Evolutionary conservation across 1,140 invertebrate genomes (phyloP).

Genomic region (Drosophila miranda): DNA sequence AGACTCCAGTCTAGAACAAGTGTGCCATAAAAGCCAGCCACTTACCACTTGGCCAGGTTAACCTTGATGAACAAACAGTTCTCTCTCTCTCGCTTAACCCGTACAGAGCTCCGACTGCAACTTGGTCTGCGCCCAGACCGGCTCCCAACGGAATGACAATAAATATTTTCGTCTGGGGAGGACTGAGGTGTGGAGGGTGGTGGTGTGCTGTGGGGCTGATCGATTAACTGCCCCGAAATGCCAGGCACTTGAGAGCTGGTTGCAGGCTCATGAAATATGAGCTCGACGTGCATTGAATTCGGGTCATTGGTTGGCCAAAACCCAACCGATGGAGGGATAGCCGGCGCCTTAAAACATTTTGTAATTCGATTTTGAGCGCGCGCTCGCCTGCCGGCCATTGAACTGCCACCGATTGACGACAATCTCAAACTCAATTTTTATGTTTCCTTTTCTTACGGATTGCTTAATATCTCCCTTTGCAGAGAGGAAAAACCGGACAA

Average conservation of each 20-base stretch:
- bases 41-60: conserved; percentile 54
- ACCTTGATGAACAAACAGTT: conserved; percentile 63
- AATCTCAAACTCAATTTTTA: conserved; percentile 27
- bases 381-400: conserved; percentile 57
- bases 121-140: conserved; percentile 2
- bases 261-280: conserved; percentile 56
- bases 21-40: conserved; percentile 57
- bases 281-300: conserved; percentile 73
- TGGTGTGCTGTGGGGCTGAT: conserved; percentile 25
- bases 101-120: too few species aligned
- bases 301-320: conserved; percentile 60
- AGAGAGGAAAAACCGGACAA: conserved; percentile 18
- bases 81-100: conserved; percentile 17
- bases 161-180: conserved; percentile 36
- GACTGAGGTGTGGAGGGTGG: background rate
- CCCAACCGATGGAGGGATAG: background rate
- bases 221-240: conserved; percentile 63
- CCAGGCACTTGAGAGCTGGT: conserved; percentile 31
- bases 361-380: conserved; percentile 67
- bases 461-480: conserved; percentile 48
- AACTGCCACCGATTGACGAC: conserved; percentile 43
- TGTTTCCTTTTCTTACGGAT: conserved; percentile 15
- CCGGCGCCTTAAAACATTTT: conserved; percentile 52
- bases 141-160: conserved; percentile 49
- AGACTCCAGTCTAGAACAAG: conserved; percentile 28